Conservation (phyloP, 2,797 vertebrate species). For the Ataeniobius toweri region DNA sequence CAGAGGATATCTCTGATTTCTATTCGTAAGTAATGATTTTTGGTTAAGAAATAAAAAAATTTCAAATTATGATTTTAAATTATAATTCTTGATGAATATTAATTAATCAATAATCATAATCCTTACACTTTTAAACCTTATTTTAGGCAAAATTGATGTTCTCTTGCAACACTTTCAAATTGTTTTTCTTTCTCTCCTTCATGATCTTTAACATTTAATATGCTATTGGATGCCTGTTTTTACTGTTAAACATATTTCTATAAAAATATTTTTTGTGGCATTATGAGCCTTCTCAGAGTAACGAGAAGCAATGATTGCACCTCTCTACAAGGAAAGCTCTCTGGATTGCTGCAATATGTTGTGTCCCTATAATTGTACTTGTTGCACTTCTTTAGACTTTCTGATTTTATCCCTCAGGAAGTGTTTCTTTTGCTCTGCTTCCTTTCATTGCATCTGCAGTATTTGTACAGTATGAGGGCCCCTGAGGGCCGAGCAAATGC, state of each 20-base stretch:
- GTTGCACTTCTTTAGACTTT: background rate
- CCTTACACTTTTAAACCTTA: too few relatives aligned
- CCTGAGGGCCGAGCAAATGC: constrained; percentile 1
- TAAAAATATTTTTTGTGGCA: too few relatives aligned
- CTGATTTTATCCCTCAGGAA: constrained; percentile 6
- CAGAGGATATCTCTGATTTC: too few relatives aligned
- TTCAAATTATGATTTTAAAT: too few relatives aligned
- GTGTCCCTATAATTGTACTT: background rate
- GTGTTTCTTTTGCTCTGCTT: background rate
- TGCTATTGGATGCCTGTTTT: background rate
- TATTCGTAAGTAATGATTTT: too few relatives aligned
- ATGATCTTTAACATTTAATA: background rate
- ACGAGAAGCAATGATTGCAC: background rate
- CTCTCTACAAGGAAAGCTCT: background rate
- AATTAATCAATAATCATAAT: too few relatives aligned
- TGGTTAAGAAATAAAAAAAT: too few relatives aligned
- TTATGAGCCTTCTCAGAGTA: background rate
- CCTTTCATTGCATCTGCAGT: constrained; percentile 4
- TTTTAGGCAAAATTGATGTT: too few relatives aligned
- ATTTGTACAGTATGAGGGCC: constrained; percentile 4
- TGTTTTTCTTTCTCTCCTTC: too few relatives aligned
- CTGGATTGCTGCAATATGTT: background rate
- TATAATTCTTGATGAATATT: too few relatives aligned
- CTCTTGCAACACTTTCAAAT: too few relatives aligned
- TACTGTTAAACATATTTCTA: background rate